Conservation (phyloP, 1,140 invertebrate species). For the Atta texana region DNA sequence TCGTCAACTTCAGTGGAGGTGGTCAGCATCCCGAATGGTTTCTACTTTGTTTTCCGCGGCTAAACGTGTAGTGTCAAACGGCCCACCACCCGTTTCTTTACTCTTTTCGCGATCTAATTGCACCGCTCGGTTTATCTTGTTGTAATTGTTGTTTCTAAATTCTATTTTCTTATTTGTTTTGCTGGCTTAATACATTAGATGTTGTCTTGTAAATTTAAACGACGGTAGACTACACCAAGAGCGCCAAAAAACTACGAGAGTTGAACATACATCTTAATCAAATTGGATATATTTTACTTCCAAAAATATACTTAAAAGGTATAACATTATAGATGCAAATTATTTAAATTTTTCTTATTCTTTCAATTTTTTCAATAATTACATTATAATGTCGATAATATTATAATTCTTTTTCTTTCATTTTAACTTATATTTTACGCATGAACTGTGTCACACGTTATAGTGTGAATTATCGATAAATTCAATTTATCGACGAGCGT, state of each 20-base stretch:
- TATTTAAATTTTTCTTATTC: background rate
- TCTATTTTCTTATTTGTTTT: conserved; percentile 23
- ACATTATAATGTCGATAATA: background rate
- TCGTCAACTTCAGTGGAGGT: conserved; percentile 61
- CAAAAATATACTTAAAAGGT: background rate
- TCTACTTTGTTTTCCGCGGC: conserved; percentile 73
- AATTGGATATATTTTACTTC: background rate
- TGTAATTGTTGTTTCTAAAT: conserved; percentile 55
- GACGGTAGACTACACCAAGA: background rate
- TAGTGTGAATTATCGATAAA: conserved; percentile 40
- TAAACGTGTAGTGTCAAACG: conserved; percentile 71
- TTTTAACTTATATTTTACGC: conserved; percentile 7
- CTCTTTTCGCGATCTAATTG: conserved; percentile 54
- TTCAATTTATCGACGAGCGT: conserved; percentile 42
- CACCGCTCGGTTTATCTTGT: conserved; percentile 50
- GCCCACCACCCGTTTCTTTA: conserved; percentile 46
- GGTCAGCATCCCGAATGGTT: conserved; percentile 49
- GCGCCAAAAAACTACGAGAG: background rate
- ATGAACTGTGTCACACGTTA: conserved; percentile 4
- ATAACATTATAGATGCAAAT: background rate
- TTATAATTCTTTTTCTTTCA: background rate
- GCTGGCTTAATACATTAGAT: conserved; percentile 13
- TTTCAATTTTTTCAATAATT: conserved; percentile 5
- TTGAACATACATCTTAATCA: background rate
- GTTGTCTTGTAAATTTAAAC: background rate